A percentile compares a stretch with the other conserved stretches of the same genome.
phyloP scores from a whole-genome alignment of 2,113 vertebrate species.

The Pan paniscus region DNA sequence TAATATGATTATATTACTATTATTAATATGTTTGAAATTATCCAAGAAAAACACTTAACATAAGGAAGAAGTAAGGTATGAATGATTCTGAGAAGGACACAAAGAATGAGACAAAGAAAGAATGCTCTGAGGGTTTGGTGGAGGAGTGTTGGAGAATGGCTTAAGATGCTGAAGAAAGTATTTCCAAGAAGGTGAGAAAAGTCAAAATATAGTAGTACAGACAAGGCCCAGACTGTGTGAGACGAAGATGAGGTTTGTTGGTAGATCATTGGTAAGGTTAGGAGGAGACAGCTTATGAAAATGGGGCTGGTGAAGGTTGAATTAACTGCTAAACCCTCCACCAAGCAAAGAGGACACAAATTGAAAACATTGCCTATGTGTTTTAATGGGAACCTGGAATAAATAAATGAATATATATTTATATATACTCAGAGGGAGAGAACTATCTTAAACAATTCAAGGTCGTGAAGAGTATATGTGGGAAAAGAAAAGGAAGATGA shows the following conservation, averaged over 20 bases:
- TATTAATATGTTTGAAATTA: conserved; percentile 12
- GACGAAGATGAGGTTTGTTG: not conserved
- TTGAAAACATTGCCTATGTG: not conserved
- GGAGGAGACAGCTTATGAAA: too few species aligned
- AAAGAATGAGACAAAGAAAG: not conserved
- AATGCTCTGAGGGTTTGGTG: not conserved
- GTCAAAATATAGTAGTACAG: not conserved
- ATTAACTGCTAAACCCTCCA: not conserved
- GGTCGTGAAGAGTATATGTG: not conserved
- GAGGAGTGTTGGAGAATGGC: not conserved
- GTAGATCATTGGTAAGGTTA: not conserved
- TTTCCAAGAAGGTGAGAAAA: not conserved
- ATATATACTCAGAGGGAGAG: not conserved
- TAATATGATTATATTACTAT: not conserved
- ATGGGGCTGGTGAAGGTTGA: not conserved
- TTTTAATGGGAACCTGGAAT: not conserved
- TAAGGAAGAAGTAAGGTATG: not conserved
- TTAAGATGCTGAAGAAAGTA: not conserved
- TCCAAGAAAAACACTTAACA: not conserved
- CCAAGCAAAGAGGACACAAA: not conserved
- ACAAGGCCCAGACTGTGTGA: not conserved
- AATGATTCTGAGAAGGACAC: not conserved
- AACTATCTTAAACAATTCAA: not conserved
- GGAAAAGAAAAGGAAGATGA: not conserved
- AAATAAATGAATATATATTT: not conserved